Conservation (phyloP, 2,797 vertebrate genomes). For the Microctenopoma lineatum region DNA sequence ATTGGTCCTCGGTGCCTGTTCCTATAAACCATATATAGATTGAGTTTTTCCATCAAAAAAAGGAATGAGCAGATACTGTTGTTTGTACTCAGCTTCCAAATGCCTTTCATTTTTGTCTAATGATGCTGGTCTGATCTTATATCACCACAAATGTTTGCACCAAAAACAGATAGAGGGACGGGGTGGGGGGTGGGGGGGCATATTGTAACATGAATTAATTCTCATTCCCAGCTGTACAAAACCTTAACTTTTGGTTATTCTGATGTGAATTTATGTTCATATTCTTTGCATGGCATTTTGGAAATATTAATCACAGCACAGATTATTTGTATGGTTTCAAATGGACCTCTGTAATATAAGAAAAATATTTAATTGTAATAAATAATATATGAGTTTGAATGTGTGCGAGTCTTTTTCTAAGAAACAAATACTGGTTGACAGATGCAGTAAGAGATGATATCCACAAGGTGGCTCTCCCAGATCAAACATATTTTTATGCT, state of each 20-base stretch:
- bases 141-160: conserved; percentile 71
- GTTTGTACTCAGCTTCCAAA: conserved; percentile 71
- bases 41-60: conserved; percentile 53
- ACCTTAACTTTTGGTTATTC: conserved; percentile 74
- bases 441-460: conserved; percentile 60
- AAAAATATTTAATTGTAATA: conserved; percentile 91
- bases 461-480: conserved; percentile 75
- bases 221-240: conserved; percentile 79
- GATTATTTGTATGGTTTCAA: conserved; percentile 88
- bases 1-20: conserved; percentile 83
- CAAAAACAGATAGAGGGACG: conserved; percentile 60
- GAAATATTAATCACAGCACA: conserved; percentile 86
- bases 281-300: conserved; percentile 83
- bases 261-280: conserved; percentile 80
- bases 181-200: neutral
- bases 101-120: conserved; percentile 74
- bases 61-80: conserved; percentile 45
- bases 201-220: conserved; percentile 46
- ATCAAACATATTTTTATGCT: conserved; percentile 9
- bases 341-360: conserved; percentile 88
- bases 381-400: conserved; percentile 89
- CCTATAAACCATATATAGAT: conserved; percentile 60
- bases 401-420: conserved; percentile 36
- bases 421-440: neutral
- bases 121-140: conserved; percentile 67